Base-by-base conservation (phyloP, 2,113 vertebrate genomes). In the Neoarius graeffei region DNA sequence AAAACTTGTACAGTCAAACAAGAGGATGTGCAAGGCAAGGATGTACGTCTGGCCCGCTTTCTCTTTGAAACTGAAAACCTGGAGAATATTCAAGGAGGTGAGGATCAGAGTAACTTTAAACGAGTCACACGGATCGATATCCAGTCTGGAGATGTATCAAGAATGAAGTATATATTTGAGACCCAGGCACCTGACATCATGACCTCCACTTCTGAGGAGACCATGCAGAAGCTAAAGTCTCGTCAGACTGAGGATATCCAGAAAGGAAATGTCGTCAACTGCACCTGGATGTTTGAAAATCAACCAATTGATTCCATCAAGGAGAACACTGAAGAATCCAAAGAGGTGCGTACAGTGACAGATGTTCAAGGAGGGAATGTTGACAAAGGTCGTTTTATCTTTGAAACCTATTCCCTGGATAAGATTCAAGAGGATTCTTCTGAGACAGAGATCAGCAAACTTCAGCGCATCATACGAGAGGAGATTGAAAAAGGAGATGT, bases 1-100 rank as follows among this genome's bases (percentile, higher is more conserved):
- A 95, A 95, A 91, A 92, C 95, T 15, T 96, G 96, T 91, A 97
- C 96, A 1, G 92, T 97, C 6, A 95, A 96, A 3, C 96, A 96
- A 86, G 96, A 96, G 3, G 96, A 97, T 52, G 94, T 98, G 73
- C 95, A 96, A 25, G 97, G 97, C 27, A 96, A 96, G 67, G 97
- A 98, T 88, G 97, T 98, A 59, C 94, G 94, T 5, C 93, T 96
- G 84, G 96, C 95, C 17, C 95, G 97, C 83, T 96, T 97, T 91
- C 95, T 97, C 67, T 98, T 98, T 92, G 97, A 98, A 92, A 98
- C 97, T 0, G 97, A 98, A 92, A 97, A 97, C 89, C 91, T 98
- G 35, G 97, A 97, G 88, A 97, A 95, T 85, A 95, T 98, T 89
- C 95, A 94, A 57, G 96, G 96, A 5, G 95, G 95, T 23, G 95